Base-by-base conservation (phyloP, 2,888 invertebrate genomes). In the Harpagoxenus sublaevis region DNA sequence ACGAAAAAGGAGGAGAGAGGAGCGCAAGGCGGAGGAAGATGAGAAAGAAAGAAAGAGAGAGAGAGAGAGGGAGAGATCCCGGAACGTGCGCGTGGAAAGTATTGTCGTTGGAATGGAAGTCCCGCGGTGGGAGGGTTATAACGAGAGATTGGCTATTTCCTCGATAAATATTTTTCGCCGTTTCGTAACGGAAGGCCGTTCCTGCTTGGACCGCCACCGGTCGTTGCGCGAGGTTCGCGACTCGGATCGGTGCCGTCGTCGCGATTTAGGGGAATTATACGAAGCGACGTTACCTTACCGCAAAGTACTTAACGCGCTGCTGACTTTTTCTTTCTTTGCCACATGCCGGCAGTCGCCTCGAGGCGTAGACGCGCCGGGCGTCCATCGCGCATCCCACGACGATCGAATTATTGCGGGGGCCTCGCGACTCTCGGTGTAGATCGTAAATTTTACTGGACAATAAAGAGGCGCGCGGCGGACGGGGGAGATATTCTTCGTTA, bases 321-420 rank as follows among this genome's bases (percentile, higher is more conserved):
- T 18, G 35, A 42, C 15, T n/a, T 79, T 68, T 42, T 31, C 68
- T 78, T 63, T 51, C 35, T 6, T 31, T 15, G 15, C 10, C 65
- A 28, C 57, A 15, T 42, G 12, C 18, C 42, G n/a, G 18, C 55
- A 65, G 84, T 53, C 23, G 9, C 18, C 8, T 1, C 55, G 35
- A 68, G 23, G 51, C 53, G 15, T 31, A 53, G 35, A 84, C 81
- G 63, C 74, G 66, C 77, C 73, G 89, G 82, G 63, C 79, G 83
- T 68, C 45, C 45, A 45, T 77, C 65, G 45, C 62, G 86, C 84
- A 53, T 79, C 42, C 39, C 18, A 82, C 85, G 87, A 70, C 87
- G 87, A 87, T 86, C 90, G 89, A 90, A 88, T 90, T 89, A 89
- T 90, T 87, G 85, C 89, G 84, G 74, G 63, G 86, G 83, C 84